Base-by-base conservation (phyloP, 1,140 invertebrate species). In the Ectropis grisescens region DNA sequence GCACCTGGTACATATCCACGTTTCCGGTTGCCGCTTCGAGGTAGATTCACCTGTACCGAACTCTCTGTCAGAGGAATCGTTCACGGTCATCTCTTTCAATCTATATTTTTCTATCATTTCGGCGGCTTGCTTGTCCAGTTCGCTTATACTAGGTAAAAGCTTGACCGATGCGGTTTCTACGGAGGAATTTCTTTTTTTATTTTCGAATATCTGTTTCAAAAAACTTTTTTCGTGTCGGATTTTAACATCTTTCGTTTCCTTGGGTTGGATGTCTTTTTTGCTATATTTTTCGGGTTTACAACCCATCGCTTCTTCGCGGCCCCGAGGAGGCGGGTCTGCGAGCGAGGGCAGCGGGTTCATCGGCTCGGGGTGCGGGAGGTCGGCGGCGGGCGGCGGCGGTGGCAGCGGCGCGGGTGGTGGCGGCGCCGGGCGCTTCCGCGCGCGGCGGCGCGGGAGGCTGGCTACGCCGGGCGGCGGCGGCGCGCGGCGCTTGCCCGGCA, bases 121-220 rank as follows among this genome's bases (percentile, higher is more conserved):
- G 0, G 87, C 85, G 1, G 91, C 91, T 75, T 93, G 90, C 53
- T 89, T 85, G 62, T 94, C 91, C 12, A 93, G 71, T 56, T 93
- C 90, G 58, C 91, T 93, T 41, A 93, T 92, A 58, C 90, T 93
- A 0, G 89, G 88, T n/a, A 93, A 65, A 36, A 91, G 84, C 12
- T 87, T 89, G 5, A 72, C 40, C 8, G 60, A 44, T 11, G 50
- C 34, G 15, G 55, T 58, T 30, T 76, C 71, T 25, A 64, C 42
- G 10, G 49, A 46, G n/a, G 72, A 74, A 51, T 65, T 66, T 52
- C 67, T 62, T 46, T 76, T 78, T 51, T 57, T 46, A 68, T 76
- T 31, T 62, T 84, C 49, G 50, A 80, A 71, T 32, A 80, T 61
- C 79, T 72, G 60, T 65, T 67, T 76, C 37, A 47, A 41, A 51